These are phyloP conservation scores for Aethes cnicana DNA, from an alignment of 2,888 invertebrate species.

Conservation along the genomic window DNA sequence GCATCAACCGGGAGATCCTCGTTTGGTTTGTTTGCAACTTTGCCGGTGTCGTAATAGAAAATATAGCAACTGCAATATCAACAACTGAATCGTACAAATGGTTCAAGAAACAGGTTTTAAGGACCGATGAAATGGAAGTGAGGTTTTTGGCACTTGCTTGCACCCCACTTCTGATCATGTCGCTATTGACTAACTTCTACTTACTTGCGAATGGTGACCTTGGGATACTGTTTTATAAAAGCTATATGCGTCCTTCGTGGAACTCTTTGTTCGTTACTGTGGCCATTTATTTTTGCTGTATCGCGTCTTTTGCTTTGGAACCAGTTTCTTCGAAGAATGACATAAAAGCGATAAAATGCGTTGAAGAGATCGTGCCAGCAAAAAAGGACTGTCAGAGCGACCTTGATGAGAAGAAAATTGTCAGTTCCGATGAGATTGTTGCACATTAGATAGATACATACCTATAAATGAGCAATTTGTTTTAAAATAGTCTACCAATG, in stretches of 20 bases:
- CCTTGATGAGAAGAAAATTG: too few species aligned
- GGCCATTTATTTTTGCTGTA: slow-evolving; percentile 70
- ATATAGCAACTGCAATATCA: slow-evolving; percentile 78
- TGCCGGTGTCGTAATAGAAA: slow-evolving; percentile 88
- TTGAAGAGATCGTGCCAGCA: too few species aligned
- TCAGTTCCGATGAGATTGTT: too few species aligned
- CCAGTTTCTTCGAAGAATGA: slow-evolving; percentile 64
- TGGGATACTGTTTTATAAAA: slow-evolving; percentile 86
- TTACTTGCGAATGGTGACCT: slow-evolving; percentile 90
- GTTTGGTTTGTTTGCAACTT: slow-evolving; percentile 95
- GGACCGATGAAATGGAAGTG: slow-evolving; percentile 70
- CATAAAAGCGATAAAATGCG: too few species aligned
- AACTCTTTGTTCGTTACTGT: slow-evolving; percentile 56
- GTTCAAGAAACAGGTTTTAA: slow-evolving; percentile 65
- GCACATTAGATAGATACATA: too few species aligned
- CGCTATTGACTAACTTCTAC: slow-evolving; percentile 93
- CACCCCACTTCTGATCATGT: slow-evolving; percentile 88
- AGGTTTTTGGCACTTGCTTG: slow-evolving; percentile 86
- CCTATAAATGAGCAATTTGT: too few species aligned
- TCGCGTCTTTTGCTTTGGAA: slow-evolving; percentile 68
- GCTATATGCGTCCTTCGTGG: slow-evolving; percentile 71
- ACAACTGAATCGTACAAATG: slow-evolving; percentile 66
- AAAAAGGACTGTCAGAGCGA: too few species aligned
- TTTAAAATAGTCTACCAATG: too few species aligned
- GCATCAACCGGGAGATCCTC: slow-evolving; percentile 88